Conservation (phyloP, 2,797 vertebrate species). For the Sphenopsis melanotis region DNA sequence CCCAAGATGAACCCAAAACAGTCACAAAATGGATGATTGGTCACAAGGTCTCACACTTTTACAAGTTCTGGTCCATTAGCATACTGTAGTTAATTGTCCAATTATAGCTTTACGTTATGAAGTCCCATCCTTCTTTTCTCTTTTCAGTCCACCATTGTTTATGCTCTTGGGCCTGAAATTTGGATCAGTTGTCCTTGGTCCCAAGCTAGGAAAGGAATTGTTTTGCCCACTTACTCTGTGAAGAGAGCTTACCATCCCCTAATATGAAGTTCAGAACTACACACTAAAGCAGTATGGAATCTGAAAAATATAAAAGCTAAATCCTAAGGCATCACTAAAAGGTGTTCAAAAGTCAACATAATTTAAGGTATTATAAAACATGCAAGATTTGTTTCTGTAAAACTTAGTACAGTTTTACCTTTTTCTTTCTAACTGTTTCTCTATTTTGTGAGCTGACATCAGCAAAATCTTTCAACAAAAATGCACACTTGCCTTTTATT, state of each 20-base stretch:
- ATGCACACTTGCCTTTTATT: conserved; percentile 26
- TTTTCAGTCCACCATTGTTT: neutral
- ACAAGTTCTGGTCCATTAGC: neutral
- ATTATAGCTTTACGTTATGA: neutral
- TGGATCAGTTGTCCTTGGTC: neutral
- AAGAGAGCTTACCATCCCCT: neutral
- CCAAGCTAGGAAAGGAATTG: neutral
- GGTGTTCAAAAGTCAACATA: neutral
- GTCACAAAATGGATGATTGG: neutral
- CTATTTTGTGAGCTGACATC: neutral
- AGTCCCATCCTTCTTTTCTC: neutral
- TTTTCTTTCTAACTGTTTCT: neutral
- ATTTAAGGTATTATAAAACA: neutral
- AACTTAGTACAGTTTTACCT: neutral
- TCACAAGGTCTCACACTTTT: neutral
- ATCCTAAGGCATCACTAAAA: neutral
- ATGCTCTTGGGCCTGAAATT: neutral
- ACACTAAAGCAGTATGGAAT: neutral
- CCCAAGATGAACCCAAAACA: neutral
- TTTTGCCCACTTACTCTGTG: neutral
- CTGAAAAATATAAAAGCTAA: neutral
- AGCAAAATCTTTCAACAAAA: conserved; percentile 31
- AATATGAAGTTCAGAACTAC: neutral
- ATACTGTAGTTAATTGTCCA: neutral
- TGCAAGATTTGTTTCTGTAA: neutral